Evolutionary conservation across 2,888 invertebrate genomes (phyloP), one percentile per base, ranked within the genome.

Genomic region (Diplazon laetatorius): DNA sequence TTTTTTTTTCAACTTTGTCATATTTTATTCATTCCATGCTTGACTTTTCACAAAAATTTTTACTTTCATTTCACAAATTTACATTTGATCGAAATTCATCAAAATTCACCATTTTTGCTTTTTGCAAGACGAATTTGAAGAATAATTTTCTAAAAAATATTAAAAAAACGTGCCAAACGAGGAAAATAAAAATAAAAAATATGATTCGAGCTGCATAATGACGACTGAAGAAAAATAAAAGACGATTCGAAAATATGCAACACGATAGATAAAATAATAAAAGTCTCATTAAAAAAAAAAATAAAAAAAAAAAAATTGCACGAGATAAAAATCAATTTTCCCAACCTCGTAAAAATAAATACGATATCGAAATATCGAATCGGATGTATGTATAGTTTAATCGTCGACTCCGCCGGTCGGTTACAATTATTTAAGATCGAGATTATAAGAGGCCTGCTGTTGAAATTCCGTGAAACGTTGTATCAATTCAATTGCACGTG

Each of bases 401-500:
- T n/a, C n/a, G n/a, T n/a, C n/a, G n/a, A 14, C 18, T 22, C 25
- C 20, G 14, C 42, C 10, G 16, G 39, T 55, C 18, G 69, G 44
- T 70, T 78, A 52, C 50, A 74, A 35, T 37, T 73, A 78, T 74
- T 70, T 48, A 50, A 69, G 14, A 70, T 68, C 22, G 68, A 42
- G 75, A 71, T 78, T 2, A 30, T 72, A 48, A 57, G 48, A 14
- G 63, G 46, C n/a, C n/a, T 42, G 48, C 37, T 6, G 70, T 65
- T 75, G 66, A 71, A 75, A 78, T 68, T 57, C 63, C 71, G 39
- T 57, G n/a, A 70, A n/a, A n/a, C n/a, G n/a, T 55, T 30, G 75
- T 68, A 63, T 75, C 46, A 46, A 44, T n/a, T 66, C 71, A 68
- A 78, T 68, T 75, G 75, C 68, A 62, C 42, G 62, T 68, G 57